Base-by-base conservation (phyloP, 2,113 vertebrate species). In the Ictalurus punctatus region DNA sequence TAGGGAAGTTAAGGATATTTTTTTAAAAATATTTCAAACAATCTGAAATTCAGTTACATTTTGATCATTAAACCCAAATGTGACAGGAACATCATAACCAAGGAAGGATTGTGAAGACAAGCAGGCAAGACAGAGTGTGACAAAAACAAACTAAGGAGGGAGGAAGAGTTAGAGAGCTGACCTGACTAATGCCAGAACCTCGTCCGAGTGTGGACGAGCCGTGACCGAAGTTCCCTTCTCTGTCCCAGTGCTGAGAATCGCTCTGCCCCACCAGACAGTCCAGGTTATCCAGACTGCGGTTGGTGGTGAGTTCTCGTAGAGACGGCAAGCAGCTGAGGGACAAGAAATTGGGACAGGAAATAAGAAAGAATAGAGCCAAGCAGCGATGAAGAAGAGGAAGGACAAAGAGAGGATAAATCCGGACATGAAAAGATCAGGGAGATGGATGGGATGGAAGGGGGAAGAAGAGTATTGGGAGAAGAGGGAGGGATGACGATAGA, bases 231-330 rank as follows among this genome's bases (percentile, higher is more conserved):
- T 97, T 97, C 90, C 98, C 97, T 81, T 99, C 98, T 21, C 80
- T n/a, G 69, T 98, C 98, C 98, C 98, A 99, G 90, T 93, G 95
- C 0, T 96, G 96, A 94, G 97, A 96, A 92, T 97, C 96, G 2
- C 96, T 96, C 17, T 97, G 93, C 84, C 96, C 96, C 90, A 96
- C 97, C 0, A 99, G 96, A 87, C 97, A 98, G 93, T 99, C 98
- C 91, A 98, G 94, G 93, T 96, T 97, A 93, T 99, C 98, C 93
- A 99, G 95, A 94, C 98, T 98, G 95, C 97, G 98, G 92, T 94
- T 95, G 93, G 91, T 96, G 89, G 96, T 91, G 89, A 94, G 86
- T 93, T 96, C 96, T 88, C 94, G 92, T 90, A 96, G 95, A 88
- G 96, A 95, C 1, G 95, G 95, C 93, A 96, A 93, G 95, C 95